phyloP scores from a whole-genome alignment of 2,797 vertebrate genomes.

The Xerus rutilus region DNA sequence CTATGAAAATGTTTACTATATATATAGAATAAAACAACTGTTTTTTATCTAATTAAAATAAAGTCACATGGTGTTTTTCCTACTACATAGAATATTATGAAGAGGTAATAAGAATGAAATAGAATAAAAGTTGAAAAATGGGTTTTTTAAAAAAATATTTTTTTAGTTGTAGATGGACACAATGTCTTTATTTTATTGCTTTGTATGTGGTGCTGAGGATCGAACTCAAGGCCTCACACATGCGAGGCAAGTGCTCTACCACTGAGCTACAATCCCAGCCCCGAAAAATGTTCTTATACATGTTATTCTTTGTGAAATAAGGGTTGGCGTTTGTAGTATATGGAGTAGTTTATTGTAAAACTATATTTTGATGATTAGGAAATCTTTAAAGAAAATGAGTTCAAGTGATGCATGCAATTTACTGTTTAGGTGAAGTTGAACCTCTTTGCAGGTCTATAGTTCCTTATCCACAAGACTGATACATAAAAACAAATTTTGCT shows the following conservation, averaged over 20 bases:
- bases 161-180: no score
- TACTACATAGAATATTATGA: not conserved
- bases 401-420: not conserved
- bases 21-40: not conserved
- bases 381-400: constrained; percentile 19
- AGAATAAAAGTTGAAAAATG: constrained; percentile 13
- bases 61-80: not conserved
- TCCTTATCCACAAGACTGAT: not conserved
- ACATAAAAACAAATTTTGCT: constrained; percentile 45
- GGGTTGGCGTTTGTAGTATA: not conserved
- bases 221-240: no score
- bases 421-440: not conserved
- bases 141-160: not conserved
- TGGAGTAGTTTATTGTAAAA: constrained; percentile 29
- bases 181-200: no score
- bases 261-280: no score
- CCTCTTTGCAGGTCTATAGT: not conserved
- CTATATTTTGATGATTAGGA: not conserved
- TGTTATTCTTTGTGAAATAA: not conserved
- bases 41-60: constrained; percentile 44
- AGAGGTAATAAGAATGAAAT: not conserved
- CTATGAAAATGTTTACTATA: not conserved
- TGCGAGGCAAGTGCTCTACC: no score
- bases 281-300: not conserved
- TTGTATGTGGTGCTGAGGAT: no score